phyloP scores from a whole-genome alignment of 64 coral and sea anemone species.

The Stylophora pistillata region DNA sequence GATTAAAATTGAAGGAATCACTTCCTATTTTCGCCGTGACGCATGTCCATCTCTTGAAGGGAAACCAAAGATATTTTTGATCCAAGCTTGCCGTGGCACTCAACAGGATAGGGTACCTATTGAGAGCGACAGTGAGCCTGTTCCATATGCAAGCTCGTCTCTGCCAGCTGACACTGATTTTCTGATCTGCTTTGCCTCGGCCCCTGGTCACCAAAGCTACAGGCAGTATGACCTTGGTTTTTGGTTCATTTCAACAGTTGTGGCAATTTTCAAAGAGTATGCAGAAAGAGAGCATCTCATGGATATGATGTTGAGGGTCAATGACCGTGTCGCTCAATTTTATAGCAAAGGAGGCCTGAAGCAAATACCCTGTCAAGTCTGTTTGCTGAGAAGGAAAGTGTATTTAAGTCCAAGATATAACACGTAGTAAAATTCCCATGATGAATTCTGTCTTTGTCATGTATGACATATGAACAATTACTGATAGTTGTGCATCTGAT shows the following conservation, averaged over 20 bases:
- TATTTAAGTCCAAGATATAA: conserved; percentile 40
- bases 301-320: conserved; percentile 85
- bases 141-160: conserved; percentile 34
- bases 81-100: no score
- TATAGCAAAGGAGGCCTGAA: conserved; percentile 37
- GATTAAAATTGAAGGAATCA: conserved; percentile 57
- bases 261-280: conserved; percentile 58
- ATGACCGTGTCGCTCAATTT: conserved; percentile 44
- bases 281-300: conserved; percentile 57
- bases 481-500: no score
- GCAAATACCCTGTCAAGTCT: no score
- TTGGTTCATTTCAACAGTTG: conserved; percentile 56
- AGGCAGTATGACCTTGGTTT: conserved; percentile 28
- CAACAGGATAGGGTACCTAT: not conserved
- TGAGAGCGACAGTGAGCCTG: conserved; percentile 76
- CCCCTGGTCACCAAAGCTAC: conserved; percentile 67
- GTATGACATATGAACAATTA: no score
- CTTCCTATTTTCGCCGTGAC: conserved; percentile 43
- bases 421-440: no score
- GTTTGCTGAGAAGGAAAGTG: conserved; percentile 73
- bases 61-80: conserved; percentile 75
- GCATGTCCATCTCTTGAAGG: conserved; percentile 55
- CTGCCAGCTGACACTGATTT: conserved; percentile 79
- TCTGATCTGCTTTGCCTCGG: conserved; percentile 70
- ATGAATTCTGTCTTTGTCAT: no score